Conservation (phyloP, 2,113 vertebrate species). For the Gobiocypris rarus region DNA sequence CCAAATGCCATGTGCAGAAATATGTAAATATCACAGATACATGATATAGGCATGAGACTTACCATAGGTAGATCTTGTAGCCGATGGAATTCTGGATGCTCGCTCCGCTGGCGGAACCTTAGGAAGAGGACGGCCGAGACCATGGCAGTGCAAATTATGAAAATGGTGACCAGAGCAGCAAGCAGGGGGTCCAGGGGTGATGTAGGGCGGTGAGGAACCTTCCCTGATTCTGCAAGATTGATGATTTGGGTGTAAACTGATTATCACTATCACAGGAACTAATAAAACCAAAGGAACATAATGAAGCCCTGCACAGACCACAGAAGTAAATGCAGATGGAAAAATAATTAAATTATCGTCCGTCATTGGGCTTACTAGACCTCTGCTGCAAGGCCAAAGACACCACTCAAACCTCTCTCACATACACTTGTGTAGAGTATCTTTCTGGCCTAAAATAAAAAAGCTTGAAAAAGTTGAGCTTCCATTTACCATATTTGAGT, state of each 20-base stretch:
- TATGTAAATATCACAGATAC: no score
- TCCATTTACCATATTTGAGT: no score
- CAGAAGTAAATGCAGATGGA: neutral
- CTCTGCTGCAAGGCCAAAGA: neutral
- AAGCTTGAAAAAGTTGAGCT: no score
- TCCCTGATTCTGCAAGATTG: constrained; percentile 58
- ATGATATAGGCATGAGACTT: constrained; percentile 27
- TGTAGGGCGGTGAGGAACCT: constrained; percentile 43
- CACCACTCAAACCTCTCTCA: neutral
- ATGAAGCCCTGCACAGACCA: neutral
- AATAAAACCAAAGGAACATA: constrained; percentile 19
- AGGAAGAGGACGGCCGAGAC: constrained; percentile 83
- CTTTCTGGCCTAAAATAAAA: neutral
- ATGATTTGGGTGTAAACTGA: neutral
- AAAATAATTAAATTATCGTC: constrained; percentile 11
- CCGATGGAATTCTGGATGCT: constrained; percentile 84
- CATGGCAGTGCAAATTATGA: constrained; percentile 81
- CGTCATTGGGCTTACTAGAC: neutral
- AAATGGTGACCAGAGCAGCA: constrained; percentile 82
- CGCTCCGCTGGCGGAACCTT: constrained; percentile 79
- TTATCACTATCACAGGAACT: constrained; percentile 6
- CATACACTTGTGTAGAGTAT: neutral
- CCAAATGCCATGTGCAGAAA: neutral
- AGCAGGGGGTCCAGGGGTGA: constrained; percentile 81
- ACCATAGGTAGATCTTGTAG: constrained; percentile 85